Evolutionary conservation across 2,113 vertebrate species (phyloP).

Genomic region (Onychostruthus taczanowskii): DNA sequence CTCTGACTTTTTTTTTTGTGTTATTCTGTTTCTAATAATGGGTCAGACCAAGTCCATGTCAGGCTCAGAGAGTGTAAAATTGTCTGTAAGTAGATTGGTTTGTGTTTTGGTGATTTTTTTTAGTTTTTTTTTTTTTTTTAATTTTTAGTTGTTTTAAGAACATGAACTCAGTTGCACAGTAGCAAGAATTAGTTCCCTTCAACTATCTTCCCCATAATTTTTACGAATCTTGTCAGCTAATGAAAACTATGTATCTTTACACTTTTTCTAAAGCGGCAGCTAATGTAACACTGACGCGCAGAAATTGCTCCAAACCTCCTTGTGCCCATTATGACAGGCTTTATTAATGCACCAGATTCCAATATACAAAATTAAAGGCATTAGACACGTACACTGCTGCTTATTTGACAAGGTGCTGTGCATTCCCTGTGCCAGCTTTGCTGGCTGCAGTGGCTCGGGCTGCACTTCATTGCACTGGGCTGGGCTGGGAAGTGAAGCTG

Average conservation of each 20-base stretch:
- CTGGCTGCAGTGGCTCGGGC: not conserved
- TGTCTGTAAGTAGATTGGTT: not conserved
- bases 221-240: not conserved
- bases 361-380: slow-evolving; percentile 11
- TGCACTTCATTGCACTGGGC: not conserved
- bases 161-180: not conserved
- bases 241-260: not conserved
- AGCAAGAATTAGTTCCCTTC: not conserved
- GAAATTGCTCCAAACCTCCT: not conserved
- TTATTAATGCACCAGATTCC: not conserved
- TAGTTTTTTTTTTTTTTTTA: not conserved
- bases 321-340: not conserved
- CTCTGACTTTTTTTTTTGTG: not conserved
- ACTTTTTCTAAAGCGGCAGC: not conserved
- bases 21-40: not conserved
- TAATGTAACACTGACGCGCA: not conserved
- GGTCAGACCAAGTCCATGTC: not conserved
- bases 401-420: not conserved
- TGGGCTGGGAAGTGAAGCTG: not conserved
- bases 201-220: not conserved
- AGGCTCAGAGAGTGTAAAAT: not conserved
- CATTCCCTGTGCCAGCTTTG: not conserved
- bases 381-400: not conserved
- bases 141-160: not conserved
- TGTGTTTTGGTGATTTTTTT: not conserved